phyloP scores from a whole-genome alignment of 2,888 invertebrate species.

The Automeris io region DNA sequence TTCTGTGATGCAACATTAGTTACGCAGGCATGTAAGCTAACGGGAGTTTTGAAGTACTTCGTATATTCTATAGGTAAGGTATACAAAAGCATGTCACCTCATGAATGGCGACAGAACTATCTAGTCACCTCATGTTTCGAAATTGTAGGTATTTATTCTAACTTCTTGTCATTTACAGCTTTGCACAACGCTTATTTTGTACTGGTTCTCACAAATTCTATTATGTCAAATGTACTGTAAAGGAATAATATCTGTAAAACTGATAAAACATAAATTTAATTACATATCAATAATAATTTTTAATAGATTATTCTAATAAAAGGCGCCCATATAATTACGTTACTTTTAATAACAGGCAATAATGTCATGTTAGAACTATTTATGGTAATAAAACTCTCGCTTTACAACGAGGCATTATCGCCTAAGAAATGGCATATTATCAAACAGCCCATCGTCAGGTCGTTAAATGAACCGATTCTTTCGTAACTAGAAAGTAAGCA shows the following conservation, averaged over 20 bases:
- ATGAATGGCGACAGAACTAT: slow-evolving; percentile 42
- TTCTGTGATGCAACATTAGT: slow-evolving; percentile 3
- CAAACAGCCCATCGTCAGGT: slow-evolving; percentile 49
- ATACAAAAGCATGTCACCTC: slow-evolving; percentile 32
- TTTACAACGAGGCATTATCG: slow-evolving; percentile 40
- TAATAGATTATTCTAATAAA: neutral
- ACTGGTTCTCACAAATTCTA: slow-evolving; percentile 37
- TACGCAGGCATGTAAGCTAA: slow-evolving; percentile 5
- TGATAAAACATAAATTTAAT: too few species aligned
- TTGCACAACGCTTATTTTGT: slow-evolving; percentile 44
- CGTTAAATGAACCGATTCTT: slow-evolving; percentile 58
- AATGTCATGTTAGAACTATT: slow-evolving; percentile 9
- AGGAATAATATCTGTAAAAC: neutral
- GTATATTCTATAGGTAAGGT: neutral
- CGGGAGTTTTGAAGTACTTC: slow-evolving; percentile 3
- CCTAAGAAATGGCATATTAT: slow-evolving; percentile 35
- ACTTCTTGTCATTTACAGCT: slow-evolving; percentile 43
- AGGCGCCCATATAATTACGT: neutral
- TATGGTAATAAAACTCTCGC: slow-evolving; percentile 28
- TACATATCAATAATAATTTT: too few species aligned
- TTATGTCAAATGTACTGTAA: neutral
- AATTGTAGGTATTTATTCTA: slow-evolving; percentile 46
- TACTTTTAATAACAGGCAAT: slow-evolving; percentile 1
- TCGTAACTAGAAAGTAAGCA: slow-evolving; percentile 64
- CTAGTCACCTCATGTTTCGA: slow-evolving; percentile 40